These are phyloP conservation scores for Phocoena phocoena DNA, from an alignment of 2,113 vertebrate species.

Conservation along the genomic window DNA sequence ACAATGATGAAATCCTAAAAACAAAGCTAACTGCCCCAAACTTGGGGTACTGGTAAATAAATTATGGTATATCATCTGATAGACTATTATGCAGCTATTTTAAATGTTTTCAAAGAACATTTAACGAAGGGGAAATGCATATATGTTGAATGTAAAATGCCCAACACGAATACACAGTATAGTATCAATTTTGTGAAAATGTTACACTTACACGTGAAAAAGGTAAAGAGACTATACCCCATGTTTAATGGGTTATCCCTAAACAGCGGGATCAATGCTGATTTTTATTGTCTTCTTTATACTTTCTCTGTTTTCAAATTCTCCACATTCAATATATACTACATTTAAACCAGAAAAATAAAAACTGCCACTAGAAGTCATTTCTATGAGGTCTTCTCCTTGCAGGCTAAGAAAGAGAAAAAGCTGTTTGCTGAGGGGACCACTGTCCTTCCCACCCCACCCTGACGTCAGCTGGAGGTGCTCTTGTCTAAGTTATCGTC, in stretches of 20 bases:
- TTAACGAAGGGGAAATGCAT: neutral
- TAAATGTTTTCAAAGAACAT: constrained; percentile 12
- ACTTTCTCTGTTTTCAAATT: neutral
- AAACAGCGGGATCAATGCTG: neutral
- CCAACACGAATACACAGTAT: neutral
- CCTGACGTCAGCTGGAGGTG: fast-evolving
- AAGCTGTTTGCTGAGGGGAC: neutral
- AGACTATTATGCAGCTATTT: neutral
- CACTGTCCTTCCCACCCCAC: neutral
- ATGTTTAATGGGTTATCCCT: neutral
- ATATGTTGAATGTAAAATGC: neutral
- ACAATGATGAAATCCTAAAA: neutral
- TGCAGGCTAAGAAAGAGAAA: neutral
- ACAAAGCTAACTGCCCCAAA: neutral
- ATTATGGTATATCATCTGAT: neutral
- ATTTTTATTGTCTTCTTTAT: neutral
- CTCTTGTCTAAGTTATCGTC: neutral
- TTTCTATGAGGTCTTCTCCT: neutral
- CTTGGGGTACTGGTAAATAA: neutral
- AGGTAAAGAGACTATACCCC: neutral
- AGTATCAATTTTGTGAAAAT: neutral
- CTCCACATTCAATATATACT: neutral
- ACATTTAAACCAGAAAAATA: neutral
- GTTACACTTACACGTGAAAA: neutral
- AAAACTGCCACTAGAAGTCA: neutral